Conservation (phyloP, 2,797 vertebrate genomes). For the Eremophila alpestris region DNA sequence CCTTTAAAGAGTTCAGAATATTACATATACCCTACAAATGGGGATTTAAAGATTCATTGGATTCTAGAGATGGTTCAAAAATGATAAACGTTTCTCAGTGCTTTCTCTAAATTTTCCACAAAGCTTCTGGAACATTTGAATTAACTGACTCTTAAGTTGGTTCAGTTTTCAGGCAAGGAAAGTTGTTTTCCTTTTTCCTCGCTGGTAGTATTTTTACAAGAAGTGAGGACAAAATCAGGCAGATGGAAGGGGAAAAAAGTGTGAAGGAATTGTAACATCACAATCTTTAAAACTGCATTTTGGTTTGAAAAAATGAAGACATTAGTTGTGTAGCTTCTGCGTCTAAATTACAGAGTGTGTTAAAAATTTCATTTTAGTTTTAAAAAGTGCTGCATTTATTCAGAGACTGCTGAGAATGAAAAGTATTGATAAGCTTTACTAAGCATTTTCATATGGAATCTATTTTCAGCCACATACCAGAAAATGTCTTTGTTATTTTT, state of each 20-base stretch:
- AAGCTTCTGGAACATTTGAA: background rate
- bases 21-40: background rate
- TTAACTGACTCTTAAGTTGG: background rate
- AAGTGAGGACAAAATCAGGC: background rate
- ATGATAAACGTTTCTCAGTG: background rate
- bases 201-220: background rate
- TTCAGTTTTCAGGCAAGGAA: background rate
- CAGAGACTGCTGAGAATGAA: background rate
- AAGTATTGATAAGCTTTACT: constrained; percentile 24
- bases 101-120: background rate
- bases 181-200: constrained; percentile 16
- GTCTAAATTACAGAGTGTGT: background rate
- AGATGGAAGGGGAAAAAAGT: background rate
- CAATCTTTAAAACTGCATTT: background rate
- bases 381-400: background rate
- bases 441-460: constrained; percentile 48
- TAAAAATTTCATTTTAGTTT: background rate
- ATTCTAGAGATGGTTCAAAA: background rate
- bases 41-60: background rate
- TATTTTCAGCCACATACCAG: constrained; percentile 62
- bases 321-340: background rate
- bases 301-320: background rate
- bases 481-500: constrained; percentile 57
- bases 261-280: background rate
- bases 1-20: background rate